Percentiles rank a stretch among this genome's conserved stretches.
These are phyloP conservation scores for Heterodera schachtii DNA, from an alignment of 1,140 invertebrate genomes.

Conservation along the genomic window DNA sequence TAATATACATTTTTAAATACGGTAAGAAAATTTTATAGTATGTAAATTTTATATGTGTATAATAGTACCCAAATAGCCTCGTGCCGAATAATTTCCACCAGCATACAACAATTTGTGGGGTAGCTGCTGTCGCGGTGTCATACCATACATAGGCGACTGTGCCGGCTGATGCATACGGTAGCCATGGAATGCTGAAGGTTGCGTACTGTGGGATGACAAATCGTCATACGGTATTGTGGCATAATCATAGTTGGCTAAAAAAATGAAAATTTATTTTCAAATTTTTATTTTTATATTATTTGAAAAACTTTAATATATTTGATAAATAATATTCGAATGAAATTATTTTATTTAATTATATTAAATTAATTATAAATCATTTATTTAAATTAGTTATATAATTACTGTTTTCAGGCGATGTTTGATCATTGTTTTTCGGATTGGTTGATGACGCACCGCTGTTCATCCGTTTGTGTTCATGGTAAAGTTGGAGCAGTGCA, in stretches of 20 bases:
- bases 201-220: background rate
- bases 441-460: background rate
- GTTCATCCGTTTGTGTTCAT: background rate
- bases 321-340: too few species aligned
- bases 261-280: background rate
- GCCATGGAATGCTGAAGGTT: background rate
- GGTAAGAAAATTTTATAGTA: too few species aligned
- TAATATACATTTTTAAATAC: background rate
- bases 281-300: too few species aligned
- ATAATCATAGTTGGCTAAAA: background rate
- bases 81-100: background rate
- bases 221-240: slow-evolving; percentile 27
- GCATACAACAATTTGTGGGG: slow-evolving; percentile 10
- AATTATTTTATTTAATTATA: too few species aligned
- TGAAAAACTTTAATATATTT: too few species aligned
- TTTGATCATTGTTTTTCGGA: background rate
- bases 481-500: slow-evolving; percentile 11
- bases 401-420: too few species aligned
- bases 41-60: too few species aligned
- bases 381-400: background rate
- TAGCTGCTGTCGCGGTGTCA: background rate
- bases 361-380: background rate
- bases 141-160: background rate
- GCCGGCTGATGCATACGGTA: slow-evolving; percentile 7
- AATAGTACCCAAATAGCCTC: background rate